Percentiles rank a stretch among this genome's conserved stretches.
phyloP scores from a whole-genome alignment of 1,140 invertebrate species.

The Liolophura sinensis region DNA sequence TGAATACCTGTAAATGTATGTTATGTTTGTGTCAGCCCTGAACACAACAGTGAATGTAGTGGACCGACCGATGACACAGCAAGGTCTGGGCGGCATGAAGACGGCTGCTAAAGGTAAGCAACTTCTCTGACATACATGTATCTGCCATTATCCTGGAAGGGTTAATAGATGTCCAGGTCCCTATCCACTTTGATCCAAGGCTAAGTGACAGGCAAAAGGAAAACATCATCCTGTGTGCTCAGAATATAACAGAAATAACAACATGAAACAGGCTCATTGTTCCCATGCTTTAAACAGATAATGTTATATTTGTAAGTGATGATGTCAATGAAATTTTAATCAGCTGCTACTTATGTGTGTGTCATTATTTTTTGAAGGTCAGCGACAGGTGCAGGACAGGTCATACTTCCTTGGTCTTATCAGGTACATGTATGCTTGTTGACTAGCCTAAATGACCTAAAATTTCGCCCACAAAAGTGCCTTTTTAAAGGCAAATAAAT shows the following conservation, averaged over 20 bases:
- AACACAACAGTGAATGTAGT: constrained; percentile 59
- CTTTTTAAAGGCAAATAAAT: too few relatives aligned
- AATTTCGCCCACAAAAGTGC: too few relatives aligned
- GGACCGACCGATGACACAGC: constrained; percentile 81
- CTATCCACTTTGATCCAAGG: too few relatives aligned
- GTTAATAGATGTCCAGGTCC: too few relatives aligned
- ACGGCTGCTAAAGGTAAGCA: constrained; percentile 64
- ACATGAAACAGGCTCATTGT: too few relatives aligned
- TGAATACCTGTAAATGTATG: constrained; percentile 6
- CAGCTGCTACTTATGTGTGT: neutral
- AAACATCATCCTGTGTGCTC: too few relatives aligned
- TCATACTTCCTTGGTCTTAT: constrained; percentile 80
- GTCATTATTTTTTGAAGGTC: constrained; percentile 27
- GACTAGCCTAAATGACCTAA: neutral
- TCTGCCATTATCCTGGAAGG: too few relatives aligned
- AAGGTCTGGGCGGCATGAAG: constrained; percentile 76
- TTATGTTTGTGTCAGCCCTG: constrained; percentile 33
- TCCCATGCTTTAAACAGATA: too few relatives aligned
- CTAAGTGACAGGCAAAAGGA: too few relatives aligned
- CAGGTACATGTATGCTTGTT: constrained; percentile 63
- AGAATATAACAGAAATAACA: too few relatives aligned
- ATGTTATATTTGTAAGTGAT: too few relatives aligned
- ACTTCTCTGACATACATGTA: neutral
- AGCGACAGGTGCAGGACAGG: constrained; percentile 78
- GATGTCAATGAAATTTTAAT: neutral